phyloP scores from a whole-genome alignment of 2,888 invertebrate species.

The Esperia sulphurella region DNA sequence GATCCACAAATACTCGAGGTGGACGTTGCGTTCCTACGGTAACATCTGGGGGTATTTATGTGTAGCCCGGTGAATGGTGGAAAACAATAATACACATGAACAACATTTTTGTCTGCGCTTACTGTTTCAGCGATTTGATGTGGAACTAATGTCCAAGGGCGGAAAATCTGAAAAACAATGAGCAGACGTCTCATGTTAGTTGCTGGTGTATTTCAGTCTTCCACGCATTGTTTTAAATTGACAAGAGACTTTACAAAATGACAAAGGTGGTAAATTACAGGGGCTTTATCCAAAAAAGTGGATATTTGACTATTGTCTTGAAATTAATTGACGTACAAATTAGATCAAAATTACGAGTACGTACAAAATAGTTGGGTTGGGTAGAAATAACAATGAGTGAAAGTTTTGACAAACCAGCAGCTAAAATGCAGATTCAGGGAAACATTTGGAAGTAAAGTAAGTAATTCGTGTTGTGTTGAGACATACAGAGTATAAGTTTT shows the following conservation, averaged over 20 bases:
- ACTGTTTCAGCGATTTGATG: conserved; percentile 75
- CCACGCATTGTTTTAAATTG: conserved; percentile 28
- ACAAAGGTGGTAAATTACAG: neutral
- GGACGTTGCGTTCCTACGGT: conserved; percentile 28
- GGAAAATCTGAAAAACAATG: conserved; percentile 77
- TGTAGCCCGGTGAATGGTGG: conserved; percentile 60
- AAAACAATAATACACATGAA: conserved; percentile 73
- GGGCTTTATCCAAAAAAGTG: neutral
- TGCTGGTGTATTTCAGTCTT: conserved; percentile 56
- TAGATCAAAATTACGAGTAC: neutral
- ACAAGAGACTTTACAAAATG: neutral
- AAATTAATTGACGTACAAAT: neutral
- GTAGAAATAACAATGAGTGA: conserved; percentile 25
- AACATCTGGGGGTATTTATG: conserved; percentile 41
- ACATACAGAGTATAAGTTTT: neutral
- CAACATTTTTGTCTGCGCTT: conserved; percentile 72
- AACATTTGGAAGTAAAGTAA: conserved; percentile 23
- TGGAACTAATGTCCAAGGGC: conserved; percentile 76
- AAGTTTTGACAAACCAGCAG: conserved; percentile 56
- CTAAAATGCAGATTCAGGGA: conserved; percentile 38
- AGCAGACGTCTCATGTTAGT: conserved; percentile 70
- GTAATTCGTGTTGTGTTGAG: conserved; percentile 16
- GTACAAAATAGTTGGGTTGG: neutral
- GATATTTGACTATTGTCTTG: neutral
- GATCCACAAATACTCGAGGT: conserved; percentile 43